Conservation (phyloP, 2,888 invertebrate genomes). For the Dysmachus trigonus region DNA sequence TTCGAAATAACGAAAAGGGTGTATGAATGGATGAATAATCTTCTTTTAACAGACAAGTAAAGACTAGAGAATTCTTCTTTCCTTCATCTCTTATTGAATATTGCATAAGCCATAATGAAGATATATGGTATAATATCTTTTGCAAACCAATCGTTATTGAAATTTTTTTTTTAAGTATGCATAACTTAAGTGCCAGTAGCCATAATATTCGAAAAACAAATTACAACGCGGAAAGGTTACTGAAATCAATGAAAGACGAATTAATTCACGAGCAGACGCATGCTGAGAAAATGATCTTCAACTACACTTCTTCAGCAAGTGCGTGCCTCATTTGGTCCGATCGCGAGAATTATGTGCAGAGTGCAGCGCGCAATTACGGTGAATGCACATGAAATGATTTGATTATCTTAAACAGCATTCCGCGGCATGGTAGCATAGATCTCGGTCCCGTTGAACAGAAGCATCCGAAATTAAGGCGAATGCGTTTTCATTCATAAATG, state of each 20-base stretch:
- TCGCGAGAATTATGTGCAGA: background rate
- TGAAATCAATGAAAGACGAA: background rate
- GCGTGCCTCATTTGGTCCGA: background rate
- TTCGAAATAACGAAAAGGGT: background rate
- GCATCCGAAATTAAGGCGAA: background rate
- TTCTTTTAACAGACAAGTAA: background rate
- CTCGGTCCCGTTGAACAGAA: background rate
- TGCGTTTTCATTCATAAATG: constrained; percentile 29
- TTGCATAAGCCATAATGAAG: background rate
- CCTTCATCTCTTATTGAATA: background rate
- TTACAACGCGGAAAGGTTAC: background rate
- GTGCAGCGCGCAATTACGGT: background rate
- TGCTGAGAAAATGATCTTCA: background rate
- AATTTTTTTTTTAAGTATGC: background rate
- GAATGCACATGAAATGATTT: background rate
- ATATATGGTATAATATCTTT: background rate
- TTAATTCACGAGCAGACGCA: background rate
- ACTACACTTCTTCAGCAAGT: background rate
- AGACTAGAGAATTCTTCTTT: background rate
- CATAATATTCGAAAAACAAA: background rate
- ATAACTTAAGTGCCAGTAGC: background rate
- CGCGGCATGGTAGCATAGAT: background rate
- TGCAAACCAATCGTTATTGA: background rate
- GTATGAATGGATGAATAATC: no score
- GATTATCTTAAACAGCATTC: background rate